Evolutionary conservation across 2,888 invertebrate species (phyloP).

Genomic region (Steinernema hermaphroditum): DNA sequence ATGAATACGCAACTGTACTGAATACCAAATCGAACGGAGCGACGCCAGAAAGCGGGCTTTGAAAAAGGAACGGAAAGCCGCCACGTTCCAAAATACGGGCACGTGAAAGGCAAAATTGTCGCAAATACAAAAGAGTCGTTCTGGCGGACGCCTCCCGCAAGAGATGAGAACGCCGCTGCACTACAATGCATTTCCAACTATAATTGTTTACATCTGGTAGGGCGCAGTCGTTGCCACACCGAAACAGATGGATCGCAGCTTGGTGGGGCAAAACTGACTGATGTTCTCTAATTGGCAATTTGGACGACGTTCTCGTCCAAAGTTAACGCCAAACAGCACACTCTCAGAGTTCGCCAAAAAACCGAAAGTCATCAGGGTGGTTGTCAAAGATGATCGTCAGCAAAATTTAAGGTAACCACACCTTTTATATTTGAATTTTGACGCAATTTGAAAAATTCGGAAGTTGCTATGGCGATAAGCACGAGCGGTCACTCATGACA

Average conservation of each 20-base stretch:
- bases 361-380: too few species aligned
- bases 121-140: not conserved
- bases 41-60: not conserved
- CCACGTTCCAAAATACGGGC: not conserved
- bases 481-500: not conserved
- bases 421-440: too few species aligned
- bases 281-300: too few species aligned
- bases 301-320: too few species aligned
- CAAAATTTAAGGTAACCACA: too few species aligned
- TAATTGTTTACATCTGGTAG: slow-evolving; percentile 23
- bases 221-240: too few species aligned
- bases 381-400: too few species aligned
- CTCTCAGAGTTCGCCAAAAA: too few species aligned
- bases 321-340: too few species aligned
- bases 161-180: not conserved
- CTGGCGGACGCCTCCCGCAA: not conserved
- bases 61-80: not conserved
- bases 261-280: too few species aligned
- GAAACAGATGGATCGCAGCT: too few species aligned
- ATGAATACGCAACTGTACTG: too few species aligned
- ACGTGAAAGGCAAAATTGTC: not conserved
- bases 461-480: not conserved
- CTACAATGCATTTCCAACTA: not conserved
- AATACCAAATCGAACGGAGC: not conserved
- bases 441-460: not conserved